These are phyloP conservation scores for Caerostris darwini DNA, from an alignment of 1,140 invertebrate genomes.

Conservation along the genomic window DNA sequence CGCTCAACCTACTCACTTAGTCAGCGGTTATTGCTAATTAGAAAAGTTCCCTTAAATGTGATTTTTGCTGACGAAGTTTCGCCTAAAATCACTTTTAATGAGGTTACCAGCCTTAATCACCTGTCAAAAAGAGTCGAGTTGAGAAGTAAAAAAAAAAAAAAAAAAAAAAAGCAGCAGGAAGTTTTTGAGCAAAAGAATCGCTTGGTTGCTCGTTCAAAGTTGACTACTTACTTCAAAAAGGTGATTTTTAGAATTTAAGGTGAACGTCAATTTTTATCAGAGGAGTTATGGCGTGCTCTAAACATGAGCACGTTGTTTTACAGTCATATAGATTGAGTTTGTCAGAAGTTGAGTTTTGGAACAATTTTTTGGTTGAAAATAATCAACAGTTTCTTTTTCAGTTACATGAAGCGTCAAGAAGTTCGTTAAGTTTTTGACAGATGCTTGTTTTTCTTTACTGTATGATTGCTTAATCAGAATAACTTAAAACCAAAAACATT, in stretches of 20 bases:
- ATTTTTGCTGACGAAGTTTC: conserved; percentile 68
- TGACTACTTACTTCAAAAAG: conserved; percentile 3
- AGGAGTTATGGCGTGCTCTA: not conserved
- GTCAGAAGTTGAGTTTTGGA: not conserved
- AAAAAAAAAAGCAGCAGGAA: too few relatives aligned
- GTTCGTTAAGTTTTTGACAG: not conserved
- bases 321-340: not conserved
- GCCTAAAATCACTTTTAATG: conserved; percentile 75
- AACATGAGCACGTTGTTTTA: not conserved
- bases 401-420: not conserved
- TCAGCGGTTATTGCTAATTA: conserved; percentile 69
- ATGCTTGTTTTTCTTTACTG: not conserved
- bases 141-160: conserved; percentile 43
- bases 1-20: conserved; percentile 34
- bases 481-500: too few relatives aligned
- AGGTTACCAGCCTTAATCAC: conserved; percentile 61
- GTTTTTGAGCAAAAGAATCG: conserved; percentile 48
- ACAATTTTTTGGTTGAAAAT: not conserved
- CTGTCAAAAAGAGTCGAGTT: conserved; percentile 20
- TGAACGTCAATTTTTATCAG: not conserved
- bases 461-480: too few relatives aligned
- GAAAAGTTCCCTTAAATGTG: conserved; percentile 57
- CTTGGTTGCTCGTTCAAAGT: conserved; percentile 3
- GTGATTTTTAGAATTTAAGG: conserved; percentile 17
- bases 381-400: not conserved